Percentiles rank a stretch among this genome's conserved stretches.
Evolutionary conservation across 2,113 vertebrate species (phyloP).

Genomic region (Falco punctatus): DNA sequence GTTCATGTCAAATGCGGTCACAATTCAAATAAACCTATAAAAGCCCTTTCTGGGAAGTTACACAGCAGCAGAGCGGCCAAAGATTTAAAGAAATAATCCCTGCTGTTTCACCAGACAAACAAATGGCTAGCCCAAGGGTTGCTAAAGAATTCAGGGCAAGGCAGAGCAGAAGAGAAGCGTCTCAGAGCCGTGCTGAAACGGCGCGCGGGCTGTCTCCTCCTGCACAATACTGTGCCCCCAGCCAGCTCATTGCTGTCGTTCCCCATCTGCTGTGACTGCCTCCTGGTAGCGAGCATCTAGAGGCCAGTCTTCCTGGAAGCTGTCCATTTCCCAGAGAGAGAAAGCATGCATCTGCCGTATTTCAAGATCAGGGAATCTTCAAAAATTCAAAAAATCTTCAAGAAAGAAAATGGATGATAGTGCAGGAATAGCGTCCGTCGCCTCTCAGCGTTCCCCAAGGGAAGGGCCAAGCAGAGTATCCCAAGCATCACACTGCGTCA

Average conservation of each 20-base stretch:
- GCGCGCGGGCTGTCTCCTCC: not conserved
- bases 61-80: not conserved
- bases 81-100: not conserved
- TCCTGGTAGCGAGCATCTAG: not conserved
- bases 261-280: not conserved
- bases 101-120: not conserved
- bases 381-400: too few species aligned
- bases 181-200: not conserved
- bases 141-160: not conserved
- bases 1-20: not conserved
- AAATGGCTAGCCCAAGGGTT: not conserved
- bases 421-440: rapidly evolving
- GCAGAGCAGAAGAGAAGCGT: not conserved
- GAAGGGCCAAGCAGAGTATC: not conserved
- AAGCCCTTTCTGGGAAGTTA: constrained; percentile 40
- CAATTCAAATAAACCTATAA: constrained; percentile 34
- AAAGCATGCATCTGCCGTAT: rapidly evolving
- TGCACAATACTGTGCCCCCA: not conserved
- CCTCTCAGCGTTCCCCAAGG: not conserved
- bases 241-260: not conserved
- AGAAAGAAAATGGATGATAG: not conserved
- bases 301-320: not conserved
- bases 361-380: not conserved
- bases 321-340: not conserved
- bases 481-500: rapidly evolving